Conservation (phyloP, 2,113 vertebrate genomes). For the Campylorhamphus procurvoides region DNA sequence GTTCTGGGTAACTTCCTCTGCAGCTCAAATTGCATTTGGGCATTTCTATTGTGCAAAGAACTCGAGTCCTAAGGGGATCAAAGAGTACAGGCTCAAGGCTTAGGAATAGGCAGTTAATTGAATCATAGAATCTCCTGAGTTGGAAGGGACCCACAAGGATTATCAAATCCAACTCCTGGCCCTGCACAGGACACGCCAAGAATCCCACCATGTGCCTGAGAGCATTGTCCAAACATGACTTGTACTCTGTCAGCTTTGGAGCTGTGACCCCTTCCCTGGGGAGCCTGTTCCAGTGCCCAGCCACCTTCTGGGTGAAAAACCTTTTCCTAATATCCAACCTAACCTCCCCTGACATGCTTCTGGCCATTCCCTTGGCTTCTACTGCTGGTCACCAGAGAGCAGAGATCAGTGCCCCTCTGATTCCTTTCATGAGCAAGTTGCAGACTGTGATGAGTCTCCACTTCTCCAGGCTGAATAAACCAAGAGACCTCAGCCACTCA, state of each 20-base stretch:
- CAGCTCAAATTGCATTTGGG: not conserved
- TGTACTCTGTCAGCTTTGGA: not conserved
- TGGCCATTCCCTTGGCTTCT: not conserved
- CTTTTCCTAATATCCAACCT: not conserved
- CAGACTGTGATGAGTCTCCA: not conserved
- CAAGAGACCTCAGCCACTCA: not conserved
- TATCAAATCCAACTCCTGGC: fast-evolving
- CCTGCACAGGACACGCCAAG: not conserved
- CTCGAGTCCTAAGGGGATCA: not conserved
- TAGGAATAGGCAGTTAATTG: not conserved
- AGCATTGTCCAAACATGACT: not conserved
- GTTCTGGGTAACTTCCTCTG: not conserved
- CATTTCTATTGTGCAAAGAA: not conserved
- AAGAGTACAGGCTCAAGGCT: not conserved
- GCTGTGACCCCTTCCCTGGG: not conserved
- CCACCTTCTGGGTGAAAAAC: not conserved
- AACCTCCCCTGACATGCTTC: not conserved
- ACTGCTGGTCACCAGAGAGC: not conserved
- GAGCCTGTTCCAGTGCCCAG: not conserved
- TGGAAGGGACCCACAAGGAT: not conserved
- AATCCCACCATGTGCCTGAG: not conserved
- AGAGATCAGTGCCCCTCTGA: not conserved
- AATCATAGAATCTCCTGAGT: not conserved
- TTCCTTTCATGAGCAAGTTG: not conserved
- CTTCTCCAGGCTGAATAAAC: not conserved